Percentiles rank a stretch among this genome's conserved stretches.
phyloP scores from a whole-genome alignment of 2,797 vertebrate genomes.

The Apogon talboti region DNA sequence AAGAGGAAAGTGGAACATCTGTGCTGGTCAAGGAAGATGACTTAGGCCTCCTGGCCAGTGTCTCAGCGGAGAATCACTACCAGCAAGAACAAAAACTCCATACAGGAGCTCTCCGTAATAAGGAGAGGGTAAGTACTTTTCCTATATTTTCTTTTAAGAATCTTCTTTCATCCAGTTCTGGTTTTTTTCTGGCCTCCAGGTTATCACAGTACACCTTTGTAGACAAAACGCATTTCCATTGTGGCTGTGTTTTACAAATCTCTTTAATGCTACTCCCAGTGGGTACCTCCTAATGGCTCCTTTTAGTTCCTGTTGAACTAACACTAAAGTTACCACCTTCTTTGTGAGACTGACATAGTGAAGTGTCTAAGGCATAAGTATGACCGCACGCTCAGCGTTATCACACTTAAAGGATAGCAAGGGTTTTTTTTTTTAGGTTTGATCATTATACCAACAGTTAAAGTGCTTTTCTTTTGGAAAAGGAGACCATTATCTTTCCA shows the following conservation, averaged over 20 bases:
- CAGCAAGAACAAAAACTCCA: constrained; percentile 63
- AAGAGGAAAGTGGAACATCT: constrained; percentile 78
- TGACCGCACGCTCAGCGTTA: constrained; percentile 25
- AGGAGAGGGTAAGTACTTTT: constrained; percentile 42
- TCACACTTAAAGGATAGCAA: constrained; percentile 24
- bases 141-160: constrained; percentile 52
- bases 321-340: constrained; percentile 55
- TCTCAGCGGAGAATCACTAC: constrained; percentile 48
- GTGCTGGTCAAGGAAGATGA: constrained; percentile 74
- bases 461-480: constrained; percentile 35
- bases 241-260: constrained; percentile 69
- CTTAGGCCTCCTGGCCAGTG: constrained; percentile 72
- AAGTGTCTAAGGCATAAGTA: constrained; percentile 48
- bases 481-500: neutral
- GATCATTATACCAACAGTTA: constrained; percentile 33
- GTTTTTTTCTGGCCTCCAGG: constrained; percentile 64
- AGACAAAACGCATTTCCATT: constrained; percentile 70
- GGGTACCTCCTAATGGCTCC: constrained; percentile 56
- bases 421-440: neutral
- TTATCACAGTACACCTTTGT: constrained; percentile 64
- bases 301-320: constrained; percentile 64
- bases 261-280: constrained; percentile 62
- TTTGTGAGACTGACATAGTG: constrained; percentile 45
- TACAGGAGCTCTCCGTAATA: constrained; percentile 46
- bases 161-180: constrained; percentile 51